Evolutionary conservation across 2,888 invertebrate species (phyloP).

Genomic region (Acronicta alni): DNA sequence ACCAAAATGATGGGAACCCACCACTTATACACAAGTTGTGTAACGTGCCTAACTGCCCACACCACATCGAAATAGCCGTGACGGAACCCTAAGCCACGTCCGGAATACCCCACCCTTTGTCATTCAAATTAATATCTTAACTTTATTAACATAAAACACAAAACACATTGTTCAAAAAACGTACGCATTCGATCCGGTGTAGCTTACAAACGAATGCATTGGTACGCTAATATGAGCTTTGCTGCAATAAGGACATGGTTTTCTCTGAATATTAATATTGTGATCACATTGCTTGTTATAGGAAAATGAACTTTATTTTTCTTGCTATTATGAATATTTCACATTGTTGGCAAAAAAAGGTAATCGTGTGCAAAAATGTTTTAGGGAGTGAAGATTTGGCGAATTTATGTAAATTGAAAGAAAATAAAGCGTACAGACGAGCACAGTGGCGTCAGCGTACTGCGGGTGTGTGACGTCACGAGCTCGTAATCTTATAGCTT

Average conservation of each 20-base stretch:
- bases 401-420: constrained; percentile 44
- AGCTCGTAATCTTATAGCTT: too few relatives aligned
- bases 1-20: constrained; percentile 16
- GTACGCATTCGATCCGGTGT: constrained; percentile 35
- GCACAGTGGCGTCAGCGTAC: constrained; percentile 27
- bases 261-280: constrained; percentile 8
- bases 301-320: constrained; percentile 7
- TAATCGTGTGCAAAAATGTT: neutral
- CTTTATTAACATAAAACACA: constrained; percentile 19
- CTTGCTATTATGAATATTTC: neutral
- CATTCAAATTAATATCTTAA: constrained; percentile 39
- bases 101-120: constrained; percentile 32
- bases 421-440: constrained; percentile 26
- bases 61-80: constrained; percentile 25
- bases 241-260: neutral
- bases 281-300: neutral
- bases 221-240: constrained; percentile 31
- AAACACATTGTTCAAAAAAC: constrained; percentile 35
- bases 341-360: neutral
- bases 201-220: constrained; percentile 12
- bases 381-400: constrained; percentile 32
- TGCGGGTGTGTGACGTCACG: constrained; percentile 16
- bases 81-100: constrained; percentile 19
- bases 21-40: constrained; percentile 13
- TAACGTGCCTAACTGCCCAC: constrained; percentile 25